Conservation (phyloP, 1,140 invertebrate genomes). For the Lysiphlebus fabarum region DNA sequence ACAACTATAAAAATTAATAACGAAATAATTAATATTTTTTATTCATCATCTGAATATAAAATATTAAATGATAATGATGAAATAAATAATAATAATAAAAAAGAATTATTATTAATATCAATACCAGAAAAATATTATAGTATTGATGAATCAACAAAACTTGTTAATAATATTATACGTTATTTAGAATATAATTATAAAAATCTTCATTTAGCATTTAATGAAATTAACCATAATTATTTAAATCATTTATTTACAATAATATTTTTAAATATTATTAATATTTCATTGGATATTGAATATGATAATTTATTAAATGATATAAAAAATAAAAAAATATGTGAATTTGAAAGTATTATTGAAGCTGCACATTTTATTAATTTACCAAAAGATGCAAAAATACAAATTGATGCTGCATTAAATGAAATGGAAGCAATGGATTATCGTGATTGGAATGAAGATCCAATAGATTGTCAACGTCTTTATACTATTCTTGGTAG, state of each 20-base stretch:
- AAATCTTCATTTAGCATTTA: slow-evolving; percentile 56
- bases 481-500: slow-evolving; percentile 73
- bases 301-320: slow-evolving; percentile 10
- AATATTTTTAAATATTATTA: slow-evolving; percentile 53
- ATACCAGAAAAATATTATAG: slow-evolving; percentile 53
- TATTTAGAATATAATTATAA: slow-evolving; percentile 57
- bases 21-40: slow-evolving; percentile 59
- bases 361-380: slow-evolving; percentile 59
- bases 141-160: slow-evolving; percentile 51
- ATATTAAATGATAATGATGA: no score
- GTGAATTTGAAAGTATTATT: slow-evolving; percentile 44
- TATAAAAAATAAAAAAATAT: slow-evolving; percentile 25
- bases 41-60: slow-evolving; percentile 50
- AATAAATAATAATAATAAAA: slow-evolving; percentile 42
- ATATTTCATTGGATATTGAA: slow-evolving; percentile 20
- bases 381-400: slow-evolving; percentile 70
- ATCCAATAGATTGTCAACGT: slow-evolving; percentile 72
- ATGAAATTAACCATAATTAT: slow-evolving; percentile 41
- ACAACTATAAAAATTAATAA: slow-evolving; percentile 58
- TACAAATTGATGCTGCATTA: slow-evolving; percentile 75
- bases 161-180: slow-evolving; percentile 53
- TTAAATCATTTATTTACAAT: slow-evolving; percentile 60
- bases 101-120: slow-evolving; percentile 58
- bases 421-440: slow-evolving; percentile 80
- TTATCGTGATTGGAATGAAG: slow-evolving; percentile 78